Conservation (phyloP, 92 coral and sea anemone genomes). For the Muricea muricata region DNA sequence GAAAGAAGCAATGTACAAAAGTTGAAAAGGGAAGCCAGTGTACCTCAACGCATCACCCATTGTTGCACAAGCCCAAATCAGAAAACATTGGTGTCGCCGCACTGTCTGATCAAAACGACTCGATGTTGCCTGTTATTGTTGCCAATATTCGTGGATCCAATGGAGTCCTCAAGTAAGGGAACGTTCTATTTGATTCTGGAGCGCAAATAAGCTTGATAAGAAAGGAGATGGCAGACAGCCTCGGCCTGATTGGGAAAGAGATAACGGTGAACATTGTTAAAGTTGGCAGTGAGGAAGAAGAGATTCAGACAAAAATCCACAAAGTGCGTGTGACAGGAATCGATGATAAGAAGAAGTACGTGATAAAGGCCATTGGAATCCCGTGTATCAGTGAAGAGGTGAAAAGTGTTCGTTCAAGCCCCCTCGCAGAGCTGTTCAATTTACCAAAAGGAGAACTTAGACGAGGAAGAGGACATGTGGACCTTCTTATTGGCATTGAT, state of each 20-base stretch:
- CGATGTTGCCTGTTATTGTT: slow-evolving; percentile 60
- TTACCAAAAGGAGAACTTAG: no score
- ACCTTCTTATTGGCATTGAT: slow-evolving; percentile 52
- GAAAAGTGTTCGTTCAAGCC: no score
- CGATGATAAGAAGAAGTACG: no score
- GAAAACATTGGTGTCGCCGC: slow-evolving; percentile 50
- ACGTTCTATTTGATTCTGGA: slow-evolving; percentile 71
- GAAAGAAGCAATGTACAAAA: slow-evolving; percentile 43
- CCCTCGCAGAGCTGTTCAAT: no score
- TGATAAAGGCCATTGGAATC: no score
- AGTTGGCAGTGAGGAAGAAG: slow-evolving; percentile 76
- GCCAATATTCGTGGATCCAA: slow-evolving; percentile 52
- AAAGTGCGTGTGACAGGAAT: slow-evolving; percentile 42
- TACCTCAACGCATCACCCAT: slow-evolving; percentile 51
- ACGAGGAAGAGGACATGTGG: slow-evolving; percentile 20
- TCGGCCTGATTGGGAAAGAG: slow-evolving; percentile 61
- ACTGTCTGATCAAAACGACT: slow-evolving; percentile 30
- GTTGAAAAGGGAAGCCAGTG: slow-evolving; percentile 59
- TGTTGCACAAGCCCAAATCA: slow-evolving; percentile 58
- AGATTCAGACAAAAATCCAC: slow-evolving; percentile 63
- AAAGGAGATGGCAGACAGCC: slow-evolving; percentile 68
- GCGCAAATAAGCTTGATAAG: no score
- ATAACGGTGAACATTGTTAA: slow-evolving; percentile 63
- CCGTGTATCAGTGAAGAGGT: no score
- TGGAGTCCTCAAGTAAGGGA: slow-evolving; percentile 59